phyloP scores from a whole-genome alignment of 2,113 vertebrate genomes.

The Alectura lathami region DNA sequence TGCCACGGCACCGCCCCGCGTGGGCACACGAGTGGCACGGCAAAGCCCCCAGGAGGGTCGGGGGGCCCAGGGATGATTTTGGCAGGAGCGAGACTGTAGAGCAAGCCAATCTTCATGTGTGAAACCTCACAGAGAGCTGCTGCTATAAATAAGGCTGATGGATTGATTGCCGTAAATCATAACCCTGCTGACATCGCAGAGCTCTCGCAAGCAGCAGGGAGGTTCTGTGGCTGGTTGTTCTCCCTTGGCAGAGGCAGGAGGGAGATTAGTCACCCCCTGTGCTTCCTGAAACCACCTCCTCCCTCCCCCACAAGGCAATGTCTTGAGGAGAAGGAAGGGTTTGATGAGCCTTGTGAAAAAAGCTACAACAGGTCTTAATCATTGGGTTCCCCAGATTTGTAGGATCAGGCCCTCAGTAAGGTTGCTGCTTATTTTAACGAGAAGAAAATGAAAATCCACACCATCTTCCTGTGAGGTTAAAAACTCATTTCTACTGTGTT shows the following conservation, averaged over 20 bases:
- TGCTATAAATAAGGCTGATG: slow-evolving; percentile 20
- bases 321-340: background rate
- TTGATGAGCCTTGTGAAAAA: background rate
- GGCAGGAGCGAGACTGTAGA: background rate
- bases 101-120: background rate
- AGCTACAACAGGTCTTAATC: background rate
- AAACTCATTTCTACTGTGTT: background rate
- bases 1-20: background rate
- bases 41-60: background rate
- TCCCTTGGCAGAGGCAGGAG: slow-evolving; percentile 36
- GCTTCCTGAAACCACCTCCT: slow-evolving; percentile 38
- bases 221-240: slow-evolving; percentile 37
- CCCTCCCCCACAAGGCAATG: background rate
- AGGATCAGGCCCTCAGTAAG: background rate
- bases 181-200: slow-evolving; percentile 7
- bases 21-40: background rate
- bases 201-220: slow-evolving; percentile 2
- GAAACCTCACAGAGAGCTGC: background rate
- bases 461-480: background rate
- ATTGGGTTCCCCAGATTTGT: background rate
- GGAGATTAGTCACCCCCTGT: slow-evolving; percentile 18
- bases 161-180: slow-evolving; percentile 50
- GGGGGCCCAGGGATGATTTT: background rate
- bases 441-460: background rate
- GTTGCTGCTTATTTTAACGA: background rate